Base-by-base conservation (phyloP, 2,888 invertebrate genomes). In the Eudasyphora cyanicolor region DNA sequence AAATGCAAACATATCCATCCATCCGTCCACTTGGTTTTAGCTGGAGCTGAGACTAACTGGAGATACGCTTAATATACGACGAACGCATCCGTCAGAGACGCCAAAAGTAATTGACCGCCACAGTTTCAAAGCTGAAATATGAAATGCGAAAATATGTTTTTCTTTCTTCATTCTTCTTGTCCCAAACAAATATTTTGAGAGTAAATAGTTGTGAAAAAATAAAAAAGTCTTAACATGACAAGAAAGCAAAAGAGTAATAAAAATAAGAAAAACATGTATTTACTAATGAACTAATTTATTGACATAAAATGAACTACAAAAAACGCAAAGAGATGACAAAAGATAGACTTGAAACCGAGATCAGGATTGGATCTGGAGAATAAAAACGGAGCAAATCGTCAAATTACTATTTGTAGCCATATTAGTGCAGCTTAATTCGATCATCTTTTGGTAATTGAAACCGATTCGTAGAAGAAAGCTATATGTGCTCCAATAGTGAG, bases 231-330 rank as follows among this genome's bases (percentile, higher is more conserved):
- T 8, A 29, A 60, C 60, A 51, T 62, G 6, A 17, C 32, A 17
- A 17, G 2, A 19, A 21, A 62, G 19, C 14, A 57, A 29, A 19
- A 12, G 32, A n/a, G 8, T 8, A 27, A 42, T 57, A 2, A 71
- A 19, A 60, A 57, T 4, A 14, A 76, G 38, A 49, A 45, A 60
- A 69, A 38, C 57, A 75, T 32, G 70, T 62, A 64, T 64, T 80
- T 70, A 57, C 83, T 80, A 83, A 83, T 83, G 80, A 75, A 83
- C 80, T 83, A 83, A 80, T 83, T 83, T 83, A 83, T 83, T 75
- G 80, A 83, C 83, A 78, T 80, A 64, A 71, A 80, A 75, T 42
- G 19, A 27, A 49, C 12, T 49, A 0, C 38, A 64, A 67, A 73
- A 1, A 81, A 62, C 51, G 51, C 51, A 51, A 62, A 21, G 14